A percentile compares a stretch with the other conserved stretches of the same genome.
These are phyloP conservation scores for Araneus ventricosus DNA, from an alignment of 1,140 invertebrate species.

Conservation along the genomic window DNA sequence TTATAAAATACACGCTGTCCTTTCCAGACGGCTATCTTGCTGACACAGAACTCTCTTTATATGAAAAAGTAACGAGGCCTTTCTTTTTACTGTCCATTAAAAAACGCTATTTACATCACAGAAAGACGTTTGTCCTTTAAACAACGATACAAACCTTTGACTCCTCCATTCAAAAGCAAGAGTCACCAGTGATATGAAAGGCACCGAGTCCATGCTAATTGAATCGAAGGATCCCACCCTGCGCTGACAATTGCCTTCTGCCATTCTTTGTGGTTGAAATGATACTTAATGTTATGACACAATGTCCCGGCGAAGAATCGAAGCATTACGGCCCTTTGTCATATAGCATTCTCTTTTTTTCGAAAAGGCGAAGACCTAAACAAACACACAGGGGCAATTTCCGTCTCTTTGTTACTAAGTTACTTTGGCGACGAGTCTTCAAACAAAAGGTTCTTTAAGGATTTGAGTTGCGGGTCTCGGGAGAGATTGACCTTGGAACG, in stretches of 20 bases:
- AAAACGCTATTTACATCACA: background rate
- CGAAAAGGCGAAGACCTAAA: background rate
- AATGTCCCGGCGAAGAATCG: slow-evolving; percentile 2
- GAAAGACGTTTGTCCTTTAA: background rate
- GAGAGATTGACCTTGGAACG: slow-evolving; percentile 24
- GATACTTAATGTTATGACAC: slow-evolving; percentile 20
- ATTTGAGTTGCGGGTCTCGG: background rate
- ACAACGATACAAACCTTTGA: background rate
- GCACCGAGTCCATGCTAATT: background rate
- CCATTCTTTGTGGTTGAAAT: background rate
- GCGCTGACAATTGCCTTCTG: background rate
- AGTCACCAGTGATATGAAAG: background rate
- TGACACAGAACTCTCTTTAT: no score
- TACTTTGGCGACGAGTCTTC: slow-evolving; percentile 28
- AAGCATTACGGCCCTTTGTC: slow-evolving; percentile 18
- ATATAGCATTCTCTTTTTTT: background rate
- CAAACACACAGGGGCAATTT: slow-evolving; percentile 26
- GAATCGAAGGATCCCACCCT: background rate
- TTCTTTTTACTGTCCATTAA: background rate
- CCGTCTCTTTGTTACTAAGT: slow-evolving; percentile 24
- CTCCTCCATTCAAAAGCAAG: background rate
- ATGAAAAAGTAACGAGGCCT: background rate
- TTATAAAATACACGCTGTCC: no score
- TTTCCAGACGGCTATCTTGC: no score
- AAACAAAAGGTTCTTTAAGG: slow-evolving; percentile 49